These are phyloP conservation scores for Pangasius larnaudii DNA, from an alignment of 2,797 vertebrate species.

Conservation along the genomic window DNA sequence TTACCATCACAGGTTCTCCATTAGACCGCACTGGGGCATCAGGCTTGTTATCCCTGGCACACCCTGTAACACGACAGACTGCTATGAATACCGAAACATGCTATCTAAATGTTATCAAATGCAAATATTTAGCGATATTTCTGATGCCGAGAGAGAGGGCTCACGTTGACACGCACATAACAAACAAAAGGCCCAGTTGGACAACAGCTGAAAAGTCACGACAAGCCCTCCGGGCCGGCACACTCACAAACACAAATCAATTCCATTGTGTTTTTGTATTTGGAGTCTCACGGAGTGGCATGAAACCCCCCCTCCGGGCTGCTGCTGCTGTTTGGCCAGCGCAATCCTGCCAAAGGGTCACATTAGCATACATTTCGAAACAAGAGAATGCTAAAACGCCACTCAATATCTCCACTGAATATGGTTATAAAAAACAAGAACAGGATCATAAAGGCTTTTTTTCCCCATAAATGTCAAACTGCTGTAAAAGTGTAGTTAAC, in stretches of 20 bases:
- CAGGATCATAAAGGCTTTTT: constrained; percentile 1
- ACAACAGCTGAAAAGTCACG: constrained; percentile 59
- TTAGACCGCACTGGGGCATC: constrained; percentile 18
- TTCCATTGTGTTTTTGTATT: constrained; percentile 58
- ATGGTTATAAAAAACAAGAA: background rate
- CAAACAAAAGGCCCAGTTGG: constrained; percentile 52
- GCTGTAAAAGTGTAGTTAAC: constrained; percentile 34
- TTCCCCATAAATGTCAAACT: constrained; percentile 13
- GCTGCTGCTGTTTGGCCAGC: constrained; percentile 64
- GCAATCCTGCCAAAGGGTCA: constrained; percentile 66
- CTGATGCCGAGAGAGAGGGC: constrained; percentile 44
- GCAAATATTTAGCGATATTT: constrained; percentile 67
- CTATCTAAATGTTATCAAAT: constrained; percentile 69
- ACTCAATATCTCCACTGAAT: constrained; percentile 22
- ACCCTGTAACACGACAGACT: constrained; percentile 40
- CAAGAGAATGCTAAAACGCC: constrained; percentile 54
- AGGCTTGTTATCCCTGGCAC: constrained; percentile 48
- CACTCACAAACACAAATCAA: constrained; percentile 58
- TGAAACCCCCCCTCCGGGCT: constrained; percentile 52
- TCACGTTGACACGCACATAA: constrained; percentile 59
- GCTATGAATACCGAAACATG: constrained; percentile 59
- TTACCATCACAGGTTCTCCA: constrained; percentile 3
- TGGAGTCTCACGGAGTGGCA: constrained; percentile 50
- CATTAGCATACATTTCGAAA: constrained; percentile 67
- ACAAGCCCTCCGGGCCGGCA: constrained; percentile 50